Evolutionary conservation across 2,113 vertebrate genomes (phyloP).

Genomic region (Athene cunicularia): DNA sequence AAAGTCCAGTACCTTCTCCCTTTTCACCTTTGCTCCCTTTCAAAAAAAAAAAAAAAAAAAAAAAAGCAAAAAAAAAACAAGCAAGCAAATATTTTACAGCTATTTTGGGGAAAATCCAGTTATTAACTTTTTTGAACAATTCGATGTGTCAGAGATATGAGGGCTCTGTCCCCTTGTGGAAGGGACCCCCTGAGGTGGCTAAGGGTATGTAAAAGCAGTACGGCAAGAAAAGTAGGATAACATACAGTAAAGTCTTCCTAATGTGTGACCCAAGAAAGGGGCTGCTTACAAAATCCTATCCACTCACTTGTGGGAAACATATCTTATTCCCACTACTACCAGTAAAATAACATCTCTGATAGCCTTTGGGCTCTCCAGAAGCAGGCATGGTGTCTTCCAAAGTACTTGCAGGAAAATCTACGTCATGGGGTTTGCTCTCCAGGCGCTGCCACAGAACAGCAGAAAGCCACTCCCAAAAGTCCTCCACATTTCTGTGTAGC

Average conservation of each 20-base stretch:
- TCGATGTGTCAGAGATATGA: not conserved
- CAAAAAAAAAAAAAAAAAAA: not conserved
- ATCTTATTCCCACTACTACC: not conserved
- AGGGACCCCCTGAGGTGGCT: not conserved
- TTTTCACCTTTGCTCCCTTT: conserved; percentile 65
- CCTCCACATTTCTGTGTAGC: not conserved
- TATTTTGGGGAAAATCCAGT: not conserved
- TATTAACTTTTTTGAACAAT: not conserved
- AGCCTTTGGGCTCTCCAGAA: not conserved
- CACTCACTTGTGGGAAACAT: not conserved
- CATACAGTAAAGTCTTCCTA: not conserved
- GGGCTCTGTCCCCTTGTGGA: not conserved
- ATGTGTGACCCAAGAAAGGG: not conserved
- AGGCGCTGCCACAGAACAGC: not conserved
- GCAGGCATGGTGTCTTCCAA: not conserved
- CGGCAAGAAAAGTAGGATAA: not conserved
- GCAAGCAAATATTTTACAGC: not conserved
- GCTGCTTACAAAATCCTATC: not conserved
- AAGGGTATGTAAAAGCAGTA: not conserved
- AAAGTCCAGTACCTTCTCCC: conserved; percentile 50
- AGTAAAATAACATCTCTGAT: not conserved
- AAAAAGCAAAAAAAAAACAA: not conserved
- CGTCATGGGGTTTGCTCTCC: not conserved
- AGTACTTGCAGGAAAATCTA: not conserved
- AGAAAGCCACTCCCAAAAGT: not conserved